Evolutionary conservation across 2,888 invertebrate species (phyloP).

Genomic region (Oligia strigilis): DNA sequence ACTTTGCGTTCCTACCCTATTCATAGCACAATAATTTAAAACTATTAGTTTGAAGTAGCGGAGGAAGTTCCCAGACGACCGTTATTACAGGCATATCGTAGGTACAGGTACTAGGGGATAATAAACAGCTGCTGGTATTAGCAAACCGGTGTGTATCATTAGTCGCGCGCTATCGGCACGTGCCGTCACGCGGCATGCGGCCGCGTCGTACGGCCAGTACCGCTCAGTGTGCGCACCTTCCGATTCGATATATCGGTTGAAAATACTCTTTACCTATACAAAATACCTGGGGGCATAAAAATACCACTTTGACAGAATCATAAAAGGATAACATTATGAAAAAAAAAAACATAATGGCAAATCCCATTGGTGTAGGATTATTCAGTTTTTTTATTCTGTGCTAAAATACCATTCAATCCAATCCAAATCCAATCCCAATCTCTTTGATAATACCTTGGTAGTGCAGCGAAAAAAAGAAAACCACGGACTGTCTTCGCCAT

Average conservation of each 20-base stretch:
- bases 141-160: conserved; percentile 75
- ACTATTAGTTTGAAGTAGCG: conserved; percentile 65
- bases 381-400: no score
- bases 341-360: no score
- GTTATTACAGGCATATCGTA: conserved; percentile 72
- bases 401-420: no score
- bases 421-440: no score
- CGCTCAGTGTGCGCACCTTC: conserved; percentile 22
- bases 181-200: conserved; percentile 71
- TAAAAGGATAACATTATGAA: no score
- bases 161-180: conserved; percentile 75
- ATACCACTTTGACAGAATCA: no score
- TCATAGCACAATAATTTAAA: conserved; percentile 63
- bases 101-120: conserved; percentile 65
- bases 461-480: no score
- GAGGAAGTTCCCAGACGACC: conserved; percentile 67
- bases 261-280: conserved; percentile 1
- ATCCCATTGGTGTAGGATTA: no score
- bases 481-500: no score
- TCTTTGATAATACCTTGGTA: no score
- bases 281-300: background rate
- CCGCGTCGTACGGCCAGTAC: conserved; percentile 50
- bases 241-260: background rate
- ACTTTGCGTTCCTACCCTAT: conserved; percentile 41
- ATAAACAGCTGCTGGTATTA: conserved; percentile 75